Base-by-base conservation (phyloP, 2,113 vertebrate genomes). In the Lasiurus borealis region DNA sequence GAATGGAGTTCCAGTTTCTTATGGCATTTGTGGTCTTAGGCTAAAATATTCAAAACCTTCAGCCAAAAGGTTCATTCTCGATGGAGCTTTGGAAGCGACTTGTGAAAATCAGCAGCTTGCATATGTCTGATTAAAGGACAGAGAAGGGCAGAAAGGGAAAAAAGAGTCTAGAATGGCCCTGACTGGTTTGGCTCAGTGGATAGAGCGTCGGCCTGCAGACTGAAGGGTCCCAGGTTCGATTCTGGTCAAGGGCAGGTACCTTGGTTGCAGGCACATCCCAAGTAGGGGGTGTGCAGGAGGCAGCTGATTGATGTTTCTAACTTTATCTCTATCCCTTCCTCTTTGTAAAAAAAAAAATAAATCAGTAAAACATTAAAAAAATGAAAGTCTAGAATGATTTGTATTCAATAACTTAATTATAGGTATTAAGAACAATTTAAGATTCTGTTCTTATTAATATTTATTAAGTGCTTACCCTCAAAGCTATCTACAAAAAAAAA, bases 1-100 rank as follows among this genome's bases (percentile, higher is more conserved):
- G 54, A 76, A 95, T 84, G 12, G 72, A 97, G 57, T 94, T 84
- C 96, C 90, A 97, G 27, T 78, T 97, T 97, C 90, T 96, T 95
- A 96, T 78, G 93, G 62, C 48, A 90, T 96, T 97, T 80, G 8
- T 97, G 95, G 76, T 94, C 68, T 91, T 94, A 88, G 31, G 89
- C 93, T 93, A 96, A 94, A 96, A 88, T 89, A 94, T 91, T 96
- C 91, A 34, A 96, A 96, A 77, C 50, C 13, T 83, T 93, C 46
- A 93, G 95, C 80, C 91, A 96, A 88, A 92, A 72, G 34, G 75
- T 93, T 95, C 68, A 95, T 91, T 95, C 62, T 92, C 59, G 36
- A 95, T 92, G 59, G 36, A 96, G 73, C 73, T 85, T 94, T 92
- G 64, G 77, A 90, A 93, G 68, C 81, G 95, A 90, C 54, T 95